Base-by-base conservation (phyloP, 2,113 vertebrate species). In the Brachypteracias leptosomus region DNA sequence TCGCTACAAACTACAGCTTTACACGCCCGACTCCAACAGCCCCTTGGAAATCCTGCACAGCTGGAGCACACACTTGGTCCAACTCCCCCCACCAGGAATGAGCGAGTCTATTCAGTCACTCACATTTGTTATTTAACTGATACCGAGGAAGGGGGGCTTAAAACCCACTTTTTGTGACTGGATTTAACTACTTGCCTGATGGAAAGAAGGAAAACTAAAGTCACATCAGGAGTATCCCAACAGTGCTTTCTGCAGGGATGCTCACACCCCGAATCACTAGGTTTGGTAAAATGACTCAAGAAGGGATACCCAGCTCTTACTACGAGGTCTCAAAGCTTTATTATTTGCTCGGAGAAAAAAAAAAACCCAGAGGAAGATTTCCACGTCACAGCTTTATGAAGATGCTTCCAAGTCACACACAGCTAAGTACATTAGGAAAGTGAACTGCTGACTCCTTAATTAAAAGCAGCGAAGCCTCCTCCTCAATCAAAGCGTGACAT, bases 381-480 rank as follows among this genome's bases (percentile, higher is more conserved):
- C 66, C 83, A 85, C 17, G 7, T 89, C 92, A 67, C 35, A n/a
- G 76, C 33, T 96, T 76, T 72, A 38, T 28, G 82, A 85, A 94
- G 95, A 88, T 70, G 94, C 71, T 95, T 93, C 88, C 54, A 77
- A 91, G 89, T 40, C 22, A 18, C 54, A 25, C 68, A 61, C 7
- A 83, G 68, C 61, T 66, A 63, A 79, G 65, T 52, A 85, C 46
- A 59, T 70, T 49, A 70, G 70, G 84, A 91, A 92, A 93, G 88
- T 11, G 90, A 95, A 78, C 91, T 74, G 90, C 59, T 75, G 96
- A 61, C 82, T 90, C 77, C 61, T 86, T 91, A 97, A 96, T 85
- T 87, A 93, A 91, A 93, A 89, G 96, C 96, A 94, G 95, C 90
- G 58, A 93, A 93, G 74, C 44, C n/a, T 22, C 61, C 73, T 85